Evolutionary conservation across 2,888 invertebrate species (phyloP).

Genomic region (Schrankia costaestrigalis): DNA sequence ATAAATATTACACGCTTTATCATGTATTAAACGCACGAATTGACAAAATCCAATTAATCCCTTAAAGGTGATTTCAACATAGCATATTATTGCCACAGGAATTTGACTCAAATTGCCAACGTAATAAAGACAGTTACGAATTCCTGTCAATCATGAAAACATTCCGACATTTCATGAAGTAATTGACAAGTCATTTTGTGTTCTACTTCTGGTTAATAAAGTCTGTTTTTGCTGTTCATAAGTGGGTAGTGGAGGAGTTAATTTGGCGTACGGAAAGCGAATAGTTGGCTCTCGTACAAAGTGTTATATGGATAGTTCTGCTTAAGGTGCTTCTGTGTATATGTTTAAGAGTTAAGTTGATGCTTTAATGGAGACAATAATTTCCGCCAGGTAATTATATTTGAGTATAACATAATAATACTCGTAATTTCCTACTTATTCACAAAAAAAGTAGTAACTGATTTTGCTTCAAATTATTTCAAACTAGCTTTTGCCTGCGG

Average conservation of each 20-base stretch:
- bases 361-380: no score
- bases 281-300: conserved; percentile 30
- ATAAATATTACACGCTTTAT: conserved; percentile 11
- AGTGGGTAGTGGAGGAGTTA: conserved; percentile 11
- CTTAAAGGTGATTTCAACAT: conserved; percentile 14
- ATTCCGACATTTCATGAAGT: neutral
- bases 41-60: conserved; percentile 23
- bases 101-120: conserved; percentile 13
- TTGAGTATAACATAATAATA: no score
- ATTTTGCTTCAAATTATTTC: no score
- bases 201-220: neutral
- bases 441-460: no score
- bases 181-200: conserved; percentile 1
- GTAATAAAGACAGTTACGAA: conserved; percentile 11
- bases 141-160: conserved; percentile 12
- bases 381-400: no score
- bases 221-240: conserved; percentile 7
- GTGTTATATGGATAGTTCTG: conserved; percentile 14
- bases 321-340: conserved; percentile 15
- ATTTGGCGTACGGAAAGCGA: conserved; percentile 24
- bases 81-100: conserved; percentile 1
- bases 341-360: no score
- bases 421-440: no score
- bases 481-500: no score
- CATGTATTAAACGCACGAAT: conserved; percentile 13